Evolutionary conservation across 2,888 invertebrate species (phyloP).

Genomic region (Microplitis manilae): DNA sequence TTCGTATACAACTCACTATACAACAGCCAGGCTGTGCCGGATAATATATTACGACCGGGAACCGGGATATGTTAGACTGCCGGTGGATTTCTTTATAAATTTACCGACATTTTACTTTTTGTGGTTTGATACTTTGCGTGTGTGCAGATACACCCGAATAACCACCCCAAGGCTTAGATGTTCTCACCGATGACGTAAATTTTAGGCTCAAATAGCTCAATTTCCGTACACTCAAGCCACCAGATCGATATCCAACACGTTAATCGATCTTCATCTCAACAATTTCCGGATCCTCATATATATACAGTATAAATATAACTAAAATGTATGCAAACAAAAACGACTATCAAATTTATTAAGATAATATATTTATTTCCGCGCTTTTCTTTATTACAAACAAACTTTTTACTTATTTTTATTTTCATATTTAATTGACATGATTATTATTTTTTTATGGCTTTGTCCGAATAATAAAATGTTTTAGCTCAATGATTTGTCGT

Average conservation of each 20-base stretch:
- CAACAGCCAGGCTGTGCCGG: constrained; percentile 47
- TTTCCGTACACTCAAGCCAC: constrained; percentile 46
- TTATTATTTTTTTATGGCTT: background rate
- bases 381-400: background rate
- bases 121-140: constrained; percentile 9
- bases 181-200: constrained; percentile 7
- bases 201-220: constrained; percentile 50
- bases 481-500: background rate
- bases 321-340: background rate
- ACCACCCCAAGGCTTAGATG: constrained; percentile 17
- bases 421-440: background rate
- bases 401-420: background rate
- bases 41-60: constrained; percentile 58
- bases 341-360: background rate
- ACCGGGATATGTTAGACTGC: constrained; percentile 39
- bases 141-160: constrained; percentile 2
- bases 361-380: background rate
- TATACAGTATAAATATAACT: background rate
- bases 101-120: background rate
- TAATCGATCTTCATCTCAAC: background rate
- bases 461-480: background rate
- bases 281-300: constrained; percentile 29
- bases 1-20: constrained; percentile 31
- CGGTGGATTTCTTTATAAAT: constrained; percentile 5
- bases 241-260: constrained; percentile 26